Evolutionary conservation across 2,113 vertebrate species (phyloP), one percentile per base, ranked within the genome.

Genomic region (Oostethus manadensis): DNA sequence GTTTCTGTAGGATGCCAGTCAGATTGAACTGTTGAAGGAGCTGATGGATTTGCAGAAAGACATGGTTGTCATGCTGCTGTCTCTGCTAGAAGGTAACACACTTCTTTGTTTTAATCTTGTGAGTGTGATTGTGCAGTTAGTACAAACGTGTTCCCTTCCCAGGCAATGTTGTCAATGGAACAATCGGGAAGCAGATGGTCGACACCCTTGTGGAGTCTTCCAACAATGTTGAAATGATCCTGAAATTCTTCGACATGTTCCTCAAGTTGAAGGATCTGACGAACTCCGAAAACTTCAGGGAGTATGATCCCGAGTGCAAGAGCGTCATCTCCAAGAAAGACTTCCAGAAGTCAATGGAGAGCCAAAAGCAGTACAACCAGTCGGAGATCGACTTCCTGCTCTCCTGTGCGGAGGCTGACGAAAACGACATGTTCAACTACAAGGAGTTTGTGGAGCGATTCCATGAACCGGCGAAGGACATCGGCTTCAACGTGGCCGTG

Each of bases 191-290:
- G 84, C 97, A 99, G 88, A 99, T 99, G 97, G 97, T 99, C 22
- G 97, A 99, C 82, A 99, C 96, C 0, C 90, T 99, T 74, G 91
- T 99, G 75, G 97, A 99, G 65, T 99, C 97, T 21, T 99, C 96
- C 13, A 94, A 87, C 86, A 98, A 99, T 15, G 93, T 99, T 59
- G 97, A 99, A 88, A 96, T 99, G 94, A 99, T 98, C 85, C 90
- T 99, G 62, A 99, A 99, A 78, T 99, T 98, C 88, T 99, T 99
- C 50, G 95, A 98, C 66, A 99, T 99, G 96, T 99, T 99, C 88
- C 92, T 99, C 66, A 99, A 99, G 77, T 84, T 99, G 76, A 98
- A 99, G 88, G 94, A 99, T 78, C 88, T 99, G 79, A 99, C 96
- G 3, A 93, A 90, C 57, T 98, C 97, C 14, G 97, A 99, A 51